Base-by-base conservation (phyloP, 2,797 vertebrate species). In the Miichthys miiuy region DNA sequence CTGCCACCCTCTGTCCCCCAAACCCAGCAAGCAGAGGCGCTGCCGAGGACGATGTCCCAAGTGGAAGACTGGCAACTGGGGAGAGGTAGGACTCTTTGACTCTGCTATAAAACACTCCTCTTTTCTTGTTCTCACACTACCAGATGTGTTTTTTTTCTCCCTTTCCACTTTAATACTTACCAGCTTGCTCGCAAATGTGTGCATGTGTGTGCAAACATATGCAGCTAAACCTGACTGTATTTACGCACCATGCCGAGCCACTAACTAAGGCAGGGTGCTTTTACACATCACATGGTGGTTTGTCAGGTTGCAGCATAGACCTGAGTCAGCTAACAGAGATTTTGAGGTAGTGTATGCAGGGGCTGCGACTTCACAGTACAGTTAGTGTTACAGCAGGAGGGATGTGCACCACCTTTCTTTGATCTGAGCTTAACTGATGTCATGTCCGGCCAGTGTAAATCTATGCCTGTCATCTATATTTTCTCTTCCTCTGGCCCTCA, bases 31-130 rank as follows among this genome's bases (percentile, higher is more conserved):
- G 90, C 96, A 96, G 94, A 97, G 95, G 93, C 96, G 96, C 91
- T 99, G 98, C 94, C 92, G 96, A 92, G 96, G 96, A 87, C 93
- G 95, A 84, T 99, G 98, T 88, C 96, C 96, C 79, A 97, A 97
- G 89, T 99, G 98, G 97, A 98, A 96, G 93, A 94, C 95, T n/a
- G 96, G 96, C 91, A 90, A 93, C 25, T 99, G 98, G 98, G 96
- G 92, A 93, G 96, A 98, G 97, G 98, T 99, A 96, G 93, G 77
- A 75, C 58, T 67, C 68, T 69, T 23, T 88, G 55, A 83, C 65
- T 69, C 18, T 62, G 64, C 61, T 68, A 10, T 68, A 77, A 86
- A 84, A 84, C 62, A 67, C 63, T 68, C 50, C 54, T 81, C 25
- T 9, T n/a, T 68, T n/a, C 70, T 50, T 62, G 69, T 81, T 84